Evolutionary conservation across 2,113 vertebrate species (phyloP).

Genomic region (Tachuris rubrigastra): DNA sequence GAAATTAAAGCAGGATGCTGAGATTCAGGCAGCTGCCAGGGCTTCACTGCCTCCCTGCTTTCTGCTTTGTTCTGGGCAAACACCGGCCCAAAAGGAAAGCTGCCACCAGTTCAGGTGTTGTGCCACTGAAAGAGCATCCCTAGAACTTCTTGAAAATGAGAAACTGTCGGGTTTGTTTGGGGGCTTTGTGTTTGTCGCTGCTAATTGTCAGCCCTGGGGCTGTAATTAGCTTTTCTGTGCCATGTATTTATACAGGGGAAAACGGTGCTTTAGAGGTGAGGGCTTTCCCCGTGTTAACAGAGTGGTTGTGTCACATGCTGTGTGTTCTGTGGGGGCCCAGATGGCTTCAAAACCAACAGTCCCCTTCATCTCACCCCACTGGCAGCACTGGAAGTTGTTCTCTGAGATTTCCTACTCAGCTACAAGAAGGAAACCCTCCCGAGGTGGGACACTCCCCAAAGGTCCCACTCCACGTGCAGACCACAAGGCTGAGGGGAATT

Average conservation of each 20-base stretch:
- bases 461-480: neutral
- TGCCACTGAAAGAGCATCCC: neutral
- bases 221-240: neutral
- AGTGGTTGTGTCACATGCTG: neutral
- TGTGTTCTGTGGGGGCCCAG: neutral
- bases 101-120: neutral
- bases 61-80: neutral
- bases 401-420: slow-evolving; percentile 16
- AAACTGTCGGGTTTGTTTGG: neutral
- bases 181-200: neutral
- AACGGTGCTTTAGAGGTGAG: neutral
- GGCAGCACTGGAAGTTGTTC: neutral
- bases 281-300: neutral
- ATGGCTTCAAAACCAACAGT: neutral
- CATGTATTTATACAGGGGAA: neutral
- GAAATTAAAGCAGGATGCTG: neutral
- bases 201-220: neutral
- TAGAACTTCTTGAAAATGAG: neutral
- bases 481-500: neutral
- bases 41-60: neutral
- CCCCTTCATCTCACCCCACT: neutral
- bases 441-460: neutral
- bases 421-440: neutral
- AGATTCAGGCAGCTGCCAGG: neutral
- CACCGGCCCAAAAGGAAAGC: neutral